Conservation (phyloP, 2,797 vertebrate species). For the Ambastaia sidthimunki region DNA sequence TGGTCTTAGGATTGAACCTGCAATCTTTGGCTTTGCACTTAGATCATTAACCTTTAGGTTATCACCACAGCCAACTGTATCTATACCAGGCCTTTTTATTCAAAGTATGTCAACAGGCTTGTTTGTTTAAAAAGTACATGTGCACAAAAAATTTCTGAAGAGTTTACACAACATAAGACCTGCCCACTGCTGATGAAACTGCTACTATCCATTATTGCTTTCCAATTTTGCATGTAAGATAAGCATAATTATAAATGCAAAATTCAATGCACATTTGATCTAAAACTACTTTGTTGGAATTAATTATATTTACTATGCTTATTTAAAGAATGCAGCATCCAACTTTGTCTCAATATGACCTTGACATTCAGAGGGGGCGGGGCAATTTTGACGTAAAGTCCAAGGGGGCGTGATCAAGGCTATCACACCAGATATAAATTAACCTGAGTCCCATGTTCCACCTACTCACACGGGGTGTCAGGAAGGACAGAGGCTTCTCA, state of each 20-base stretch:
- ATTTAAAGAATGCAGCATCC: conserved; percentile 3
- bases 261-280: neutral
- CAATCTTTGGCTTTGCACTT: neutral
- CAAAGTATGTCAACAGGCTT: neutral
- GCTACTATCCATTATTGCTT: neutral
- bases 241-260: neutral
- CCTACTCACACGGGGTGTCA: conserved; percentile 77
- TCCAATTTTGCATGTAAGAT: neutral
- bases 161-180: neutral
- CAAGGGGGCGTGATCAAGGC: conserved; percentile 65
- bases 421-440: conserved; percentile 69
- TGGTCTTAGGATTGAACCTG: neutral
- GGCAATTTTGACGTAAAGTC: conserved; percentile 42
- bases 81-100: neutral
- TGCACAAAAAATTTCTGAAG: neutral
- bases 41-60: neutral
- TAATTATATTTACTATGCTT: neutral
- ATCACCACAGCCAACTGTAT: neutral
- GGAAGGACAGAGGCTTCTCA: conserved; percentile 70
- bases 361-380: conserved; percentile 78
- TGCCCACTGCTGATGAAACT: neutral
- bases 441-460: conserved; percentile 19
- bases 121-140: neutral
- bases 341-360: conserved; percentile 63
- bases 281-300: neutral